Evolutionary conservation across 2,113 vertebrate genomes (phyloP), one percentile per base, ranked within the genome.

Genomic region (Sakesphorus luctuosus): DNA sequence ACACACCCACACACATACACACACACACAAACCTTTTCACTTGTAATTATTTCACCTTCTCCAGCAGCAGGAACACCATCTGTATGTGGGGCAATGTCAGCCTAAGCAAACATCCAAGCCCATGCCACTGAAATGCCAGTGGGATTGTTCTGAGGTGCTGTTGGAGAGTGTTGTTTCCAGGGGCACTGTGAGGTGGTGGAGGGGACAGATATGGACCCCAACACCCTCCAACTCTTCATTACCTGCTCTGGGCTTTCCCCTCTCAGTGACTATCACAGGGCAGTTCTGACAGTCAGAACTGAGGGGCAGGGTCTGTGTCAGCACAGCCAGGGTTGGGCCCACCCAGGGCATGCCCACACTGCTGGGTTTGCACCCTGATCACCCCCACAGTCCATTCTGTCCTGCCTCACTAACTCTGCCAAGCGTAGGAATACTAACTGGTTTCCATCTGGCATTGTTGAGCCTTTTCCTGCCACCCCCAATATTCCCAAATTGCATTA

Each of bases 351-450:
- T 13, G 17, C n/a, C 25, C 33, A 50, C 3, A 2, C 53, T 89
- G 63, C 68, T 44, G 56, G 18, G 21, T 31, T 50, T 84, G 67
- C 69, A 59, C 84, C 77, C 74, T 13, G 26, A 38, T 80, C 26
- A 75, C 36, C 72, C 46, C 21, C 53, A 43, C 35, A n/a, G 14
- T 31, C 62, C 5, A 33, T 84, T 53, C 43, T 35, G 25, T 47
- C 53, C 33, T 74, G 55, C 33, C 67, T 86, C 80, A 81, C 43
- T 90, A 67, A 94, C 84, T 47, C 68, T 84, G 18, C 61, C 84
- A 89, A 95, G 85, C 61, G 78, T 93, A 96, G 90, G 92, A 94
- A 75, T 90, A 84, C 79, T 76, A 74, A 69, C 28, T 85, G 6
- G 21, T 87, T 72, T 76, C 83, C 87, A 61, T 61, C 12, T 7